These are phyloP conservation scores for Phortica okadai DNA, from an alignment of 2,888 invertebrate species.

Conservation along the genomic window DNA sequence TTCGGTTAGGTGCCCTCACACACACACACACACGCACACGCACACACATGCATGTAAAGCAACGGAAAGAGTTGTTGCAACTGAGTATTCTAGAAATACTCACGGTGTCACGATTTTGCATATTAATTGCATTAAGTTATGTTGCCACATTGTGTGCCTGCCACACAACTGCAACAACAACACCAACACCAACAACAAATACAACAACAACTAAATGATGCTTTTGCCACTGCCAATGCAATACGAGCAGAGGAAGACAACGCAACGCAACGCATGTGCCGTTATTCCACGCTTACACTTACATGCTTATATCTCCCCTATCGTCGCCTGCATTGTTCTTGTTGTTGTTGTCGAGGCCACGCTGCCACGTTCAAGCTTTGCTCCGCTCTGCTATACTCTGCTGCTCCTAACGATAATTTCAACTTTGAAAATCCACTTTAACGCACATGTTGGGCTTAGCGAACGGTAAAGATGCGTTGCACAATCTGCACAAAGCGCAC, in stretches of 20 bases:
- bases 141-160: constrained; percentile 47
- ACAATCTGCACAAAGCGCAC: neutral
- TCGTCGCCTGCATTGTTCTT: too few relatives aligned
- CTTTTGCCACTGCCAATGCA: constrained; percentile 51
- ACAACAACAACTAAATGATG: constrained; percentile 54
- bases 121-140: constrained; percentile 75
- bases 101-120: constrained; percentile 71
- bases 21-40: constrained; percentile 5
- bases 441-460: constrained; percentile 63
- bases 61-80: constrained; percentile 20
- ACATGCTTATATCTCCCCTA: neutral
- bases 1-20: neutral
- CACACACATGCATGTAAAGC: neutral
- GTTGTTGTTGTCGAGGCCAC: neutral
- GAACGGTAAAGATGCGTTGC: constrained; percentile 22
- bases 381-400: neutral
- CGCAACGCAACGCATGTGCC: constrained; percentile 11
- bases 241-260: constrained; percentile 28
- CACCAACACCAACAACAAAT: constrained; percentile 45
- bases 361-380: neutral
- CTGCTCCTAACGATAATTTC: constrained; percentile 59
- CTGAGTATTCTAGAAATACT: constrained; percentile 30
- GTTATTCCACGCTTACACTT: constrained; percentile 1
- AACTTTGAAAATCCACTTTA: constrained; percentile 69
- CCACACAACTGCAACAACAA: constrained; percentile 32